A percentile compares a stretch with the other conserved stretches of the same genome.
Evolutionary conservation across 2,888 invertebrate species (phyloP).

Genomic region (Seira sanloemensis): DNA sequence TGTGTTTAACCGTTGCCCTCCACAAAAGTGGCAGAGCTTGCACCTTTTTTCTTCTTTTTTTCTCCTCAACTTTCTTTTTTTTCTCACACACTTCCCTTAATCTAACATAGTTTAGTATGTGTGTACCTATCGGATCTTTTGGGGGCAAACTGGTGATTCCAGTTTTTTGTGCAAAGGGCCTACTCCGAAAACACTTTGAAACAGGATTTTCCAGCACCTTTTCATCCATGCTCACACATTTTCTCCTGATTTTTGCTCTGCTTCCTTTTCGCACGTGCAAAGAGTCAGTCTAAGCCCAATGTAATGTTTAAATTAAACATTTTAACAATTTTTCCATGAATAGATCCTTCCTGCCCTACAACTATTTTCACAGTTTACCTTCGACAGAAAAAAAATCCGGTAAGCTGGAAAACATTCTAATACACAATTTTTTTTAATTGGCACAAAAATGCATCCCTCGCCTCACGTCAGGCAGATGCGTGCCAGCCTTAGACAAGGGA

Average conservation of each 20-base stretch:
- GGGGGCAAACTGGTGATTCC: background rate
- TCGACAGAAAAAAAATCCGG: background rate
- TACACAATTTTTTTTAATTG: constrained; percentile 38
- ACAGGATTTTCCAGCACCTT: constrained; percentile 1
- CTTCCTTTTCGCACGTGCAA: background rate
- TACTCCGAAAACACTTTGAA: background rate
- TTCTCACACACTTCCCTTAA: background rate
- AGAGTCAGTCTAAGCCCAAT: background rate
- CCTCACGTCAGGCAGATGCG: constrained; percentile 21
- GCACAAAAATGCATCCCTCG: constrained; percentile 27
- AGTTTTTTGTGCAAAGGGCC: background rate
- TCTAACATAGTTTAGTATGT: background rate
- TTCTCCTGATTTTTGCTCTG: background rate
- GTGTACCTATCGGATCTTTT: background rate
- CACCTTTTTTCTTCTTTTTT: constrained; percentile 10
- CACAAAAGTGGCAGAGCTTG: background rate
- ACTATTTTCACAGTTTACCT: too few species aligned
- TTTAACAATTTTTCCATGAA: background rate
- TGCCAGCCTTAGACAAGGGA: background rate
- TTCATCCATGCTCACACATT: too few species aligned
- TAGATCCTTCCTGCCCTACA: too few species aligned
- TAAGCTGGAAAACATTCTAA: background rate
- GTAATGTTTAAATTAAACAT: background rate
- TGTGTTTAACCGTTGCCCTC: too few species aligned
- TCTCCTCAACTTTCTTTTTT: constrained; percentile 6